Conservation (phyloP, 2,888 invertebrate species). For the Andricus curvator region DNA sequence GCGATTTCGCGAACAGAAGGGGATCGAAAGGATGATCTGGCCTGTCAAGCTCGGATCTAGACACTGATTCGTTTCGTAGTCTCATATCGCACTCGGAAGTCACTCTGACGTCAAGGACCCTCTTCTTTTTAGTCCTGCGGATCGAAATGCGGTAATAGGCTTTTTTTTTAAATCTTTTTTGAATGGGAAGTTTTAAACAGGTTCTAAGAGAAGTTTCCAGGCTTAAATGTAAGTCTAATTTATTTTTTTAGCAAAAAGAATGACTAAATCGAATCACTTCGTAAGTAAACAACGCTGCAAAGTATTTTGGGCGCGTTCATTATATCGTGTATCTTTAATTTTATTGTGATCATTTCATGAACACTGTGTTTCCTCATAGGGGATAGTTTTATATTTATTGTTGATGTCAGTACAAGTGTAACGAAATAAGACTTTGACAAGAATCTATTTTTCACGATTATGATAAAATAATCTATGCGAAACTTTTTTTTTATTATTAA, state of each 20-base stretch:
- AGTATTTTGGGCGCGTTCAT: too few species aligned
- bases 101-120: constrained; percentile 4
- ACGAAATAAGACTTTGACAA: too few species aligned
- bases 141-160: constrained; percentile 18
- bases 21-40: constrained; percentile 44
- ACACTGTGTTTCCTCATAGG: too few species aligned
- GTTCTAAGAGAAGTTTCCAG: neutral
- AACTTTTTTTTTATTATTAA: too few species aligned
- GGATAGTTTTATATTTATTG: too few species aligned
- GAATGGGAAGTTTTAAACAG: neutral
- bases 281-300: too few species aligned
- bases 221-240: neutral
- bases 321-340: too few species aligned
- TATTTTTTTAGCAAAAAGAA: neutral
- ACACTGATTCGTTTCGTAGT: constrained; percentile 33
- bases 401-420: too few species aligned
- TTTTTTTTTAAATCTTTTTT: neutral
- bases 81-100: constrained; percentile 4
- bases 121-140: constrained; percentile 1
- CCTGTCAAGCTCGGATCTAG: constrained; percentile 17
- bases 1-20: constrained; percentile 58
- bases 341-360: too few species aligned
- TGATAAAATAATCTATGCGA: too few species aligned
- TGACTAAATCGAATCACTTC: too few species aligned
- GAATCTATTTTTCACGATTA: too few species aligned